A percentile compares a stretch with the other conserved stretches of the same genome.
phyloP scores from a whole-genome alignment of 2,888 invertebrate species.

The Timema podura region DNA sequence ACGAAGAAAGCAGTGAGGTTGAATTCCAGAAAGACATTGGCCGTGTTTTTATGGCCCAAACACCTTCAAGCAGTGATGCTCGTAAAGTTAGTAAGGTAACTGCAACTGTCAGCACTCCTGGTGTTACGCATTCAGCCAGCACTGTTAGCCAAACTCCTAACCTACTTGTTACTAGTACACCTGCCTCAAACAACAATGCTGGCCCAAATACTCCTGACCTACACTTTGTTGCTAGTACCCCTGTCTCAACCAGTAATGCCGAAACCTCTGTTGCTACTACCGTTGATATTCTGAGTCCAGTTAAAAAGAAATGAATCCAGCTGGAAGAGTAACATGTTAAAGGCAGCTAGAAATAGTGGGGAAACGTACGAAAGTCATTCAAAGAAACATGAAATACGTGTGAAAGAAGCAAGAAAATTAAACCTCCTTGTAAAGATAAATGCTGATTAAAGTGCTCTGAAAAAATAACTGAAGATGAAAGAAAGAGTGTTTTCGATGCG shows the following conservation, averaged over 20 bases:
- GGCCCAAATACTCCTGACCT: constrained; percentile 5
- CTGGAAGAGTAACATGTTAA: background rate
- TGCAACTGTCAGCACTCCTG: constrained; percentile 3
- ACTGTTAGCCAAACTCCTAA: constrained; percentile 5
- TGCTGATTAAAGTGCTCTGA: background rate
- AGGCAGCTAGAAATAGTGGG: background rate
- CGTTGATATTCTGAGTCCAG: constrained; percentile 9
- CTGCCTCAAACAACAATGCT: background rate
- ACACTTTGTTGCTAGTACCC: background rate
- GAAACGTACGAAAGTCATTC: background rate
- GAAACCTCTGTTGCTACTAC: constrained; percentile 5
- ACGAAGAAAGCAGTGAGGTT: background rate
- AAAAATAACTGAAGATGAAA: constrained; percentile 4
- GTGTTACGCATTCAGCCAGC: background rate
- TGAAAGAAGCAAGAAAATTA: constrained; percentile 2
- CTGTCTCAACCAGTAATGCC: constrained; percentile 7
- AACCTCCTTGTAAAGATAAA: background rate
- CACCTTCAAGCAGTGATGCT: constrained; percentile 9
- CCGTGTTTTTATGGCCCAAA: background rate
- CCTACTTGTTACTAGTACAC: background rate
- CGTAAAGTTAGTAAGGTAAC: constrained; percentile 9
- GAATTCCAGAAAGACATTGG: background rate
- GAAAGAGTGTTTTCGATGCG: background rate
- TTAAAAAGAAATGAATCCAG: constrained; percentile 5
- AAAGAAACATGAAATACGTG: background rate